These are phyloP conservation scores for Dione vanillae DNA, from an alignment of 2,888 invertebrate genomes.

Conservation along the genomic window DNA sequence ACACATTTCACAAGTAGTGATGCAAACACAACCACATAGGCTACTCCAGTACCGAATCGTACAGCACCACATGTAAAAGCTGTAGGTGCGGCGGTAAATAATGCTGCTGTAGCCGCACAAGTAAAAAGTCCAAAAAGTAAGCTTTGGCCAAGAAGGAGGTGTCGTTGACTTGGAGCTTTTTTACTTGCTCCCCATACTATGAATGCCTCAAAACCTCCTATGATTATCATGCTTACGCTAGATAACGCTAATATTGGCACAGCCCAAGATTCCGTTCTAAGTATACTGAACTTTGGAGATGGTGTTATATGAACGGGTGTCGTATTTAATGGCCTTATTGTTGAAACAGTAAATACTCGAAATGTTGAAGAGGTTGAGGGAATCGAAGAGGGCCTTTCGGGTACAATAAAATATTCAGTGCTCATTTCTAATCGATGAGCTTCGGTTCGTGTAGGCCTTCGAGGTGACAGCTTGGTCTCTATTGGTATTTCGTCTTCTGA, in stretches of 20 bases:
- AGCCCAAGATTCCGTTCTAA: conserved; percentile 94
- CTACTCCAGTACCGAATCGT: conserved; percentile 91
- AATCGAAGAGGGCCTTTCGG: conserved; percentile 76
- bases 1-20: conserved; percentile 97
- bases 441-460: conserved; percentile 72
- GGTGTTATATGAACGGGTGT: conserved; percentile 56
- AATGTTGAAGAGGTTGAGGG: conserved; percentile 64
- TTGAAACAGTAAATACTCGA: conserved; percentile 61
- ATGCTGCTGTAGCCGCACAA: conserved; percentile 91
- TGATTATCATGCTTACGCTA: conserved; percentile 92
- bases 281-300: conserved; percentile 64
- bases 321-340: conserved; percentile 57
- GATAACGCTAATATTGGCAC: conserved; percentile 94
- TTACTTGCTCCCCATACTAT: conserved; percentile 92
- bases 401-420: conserved; percentile 93
- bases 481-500: conserved; percentile 58
- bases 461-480: conserved; percentile 62
- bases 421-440: conserved; percentile 89
- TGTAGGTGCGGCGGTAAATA: conserved; percentile 91
- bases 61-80: conserved; percentile 92
- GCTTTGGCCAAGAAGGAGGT: conserved; percentile 94
- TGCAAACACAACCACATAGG: conserved; percentile 94
- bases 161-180: conserved; percentile 92
- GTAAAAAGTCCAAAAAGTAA: conserved; percentile 92
- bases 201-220: conserved; percentile 94